These are phyloP conservation scores for Episyrphus balteatus DNA, from an alignment of 1,140 invertebrate genomes.

Conservation along the genomic window DNA sequence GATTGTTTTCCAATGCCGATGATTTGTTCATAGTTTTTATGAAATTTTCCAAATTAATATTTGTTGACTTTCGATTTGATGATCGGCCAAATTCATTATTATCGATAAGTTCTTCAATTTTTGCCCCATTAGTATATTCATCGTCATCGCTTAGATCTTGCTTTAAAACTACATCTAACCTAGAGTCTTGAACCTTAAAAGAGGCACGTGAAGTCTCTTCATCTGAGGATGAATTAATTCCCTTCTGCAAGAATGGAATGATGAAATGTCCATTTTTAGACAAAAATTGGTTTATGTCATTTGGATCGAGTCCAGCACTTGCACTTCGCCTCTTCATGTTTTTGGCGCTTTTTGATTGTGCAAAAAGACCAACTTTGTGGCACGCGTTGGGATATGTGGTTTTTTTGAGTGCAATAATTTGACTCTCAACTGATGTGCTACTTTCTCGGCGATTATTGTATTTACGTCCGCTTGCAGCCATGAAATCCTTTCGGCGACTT, in stretches of 20 bases:
- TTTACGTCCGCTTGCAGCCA: slow-evolving; percentile 36
- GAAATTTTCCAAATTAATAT: slow-evolving; percentile 14
- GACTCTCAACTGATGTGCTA: slow-evolving; percentile 67
- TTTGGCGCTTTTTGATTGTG: slow-evolving; percentile 35
- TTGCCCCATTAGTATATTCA: not conserved
- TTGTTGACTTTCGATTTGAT: slow-evolving; percentile 1
- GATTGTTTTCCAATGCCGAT: slow-evolving; percentile 18
- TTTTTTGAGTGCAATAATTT: slow-evolving; percentile 42
- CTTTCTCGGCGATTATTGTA: slow-evolving; percentile 50
- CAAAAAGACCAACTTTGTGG: slow-evolving; percentile 35
- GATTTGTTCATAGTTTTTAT: slow-evolving; percentile 30
- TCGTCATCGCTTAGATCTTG: slow-evolving; percentile 41
- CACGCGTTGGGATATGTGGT: slow-evolving; percentile 31
- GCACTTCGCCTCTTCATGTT: slow-evolving; percentile 45
- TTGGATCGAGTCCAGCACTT: slow-evolving; percentile 43
- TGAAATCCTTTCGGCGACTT: slow-evolving; percentile 36
- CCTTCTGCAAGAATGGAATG: slow-evolving; percentile 40
- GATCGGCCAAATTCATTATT: slow-evolving; percentile 11
- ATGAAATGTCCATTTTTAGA: slow-evolving; percentile 43
- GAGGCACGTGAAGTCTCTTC: slow-evolving; percentile 44
- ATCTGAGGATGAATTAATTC: slow-evolving; percentile 40
- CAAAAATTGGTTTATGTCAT: slow-evolving; percentile 41
- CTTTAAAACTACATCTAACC: slow-evolving; percentile 42
- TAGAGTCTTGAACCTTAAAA: slow-evolving; percentile 40
- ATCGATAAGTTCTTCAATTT: slow-evolving; percentile 16